Base-by-base conservation (phyloP, 2,888 invertebrate species). In the Clitarchus hookeri region DNA sequence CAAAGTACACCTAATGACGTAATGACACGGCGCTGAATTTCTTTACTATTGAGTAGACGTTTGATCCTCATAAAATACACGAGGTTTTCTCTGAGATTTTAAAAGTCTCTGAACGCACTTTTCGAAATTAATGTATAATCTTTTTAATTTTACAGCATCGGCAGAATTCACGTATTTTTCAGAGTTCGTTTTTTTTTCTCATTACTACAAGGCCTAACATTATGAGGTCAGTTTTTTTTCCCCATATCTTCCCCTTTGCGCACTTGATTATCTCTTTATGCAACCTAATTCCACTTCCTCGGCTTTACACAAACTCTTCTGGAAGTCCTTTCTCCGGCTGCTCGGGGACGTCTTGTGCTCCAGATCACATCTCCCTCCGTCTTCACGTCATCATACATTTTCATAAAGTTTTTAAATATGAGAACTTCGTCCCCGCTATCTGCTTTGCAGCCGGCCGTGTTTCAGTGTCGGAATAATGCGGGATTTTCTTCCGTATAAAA, bases 361-460 rank as follows among this genome's bases (percentile, higher is more conserved):
- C 65, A n/a, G 65, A 65, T 65, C 19, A 65, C 8, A 65, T 65
- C 65, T 65, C 65, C 19, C 6, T 16, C 48, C 16, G 48, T 48
- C 65, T 65, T 65, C n/a, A 6, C 65, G n/a, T 65, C 65, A 9
- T 23, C 65, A 23, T 65, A 65, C 3, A 65, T 65, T 65, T 23
- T 65, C 65, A 65, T 65, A 65, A 65, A 65, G 65, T 65, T 65
- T 65, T n/a, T n/a, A n/a, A n/a, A 65, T 65, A n/a, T n/a, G 23
- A 23, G 65, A 65, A 11, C 65, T 19, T n/a, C 65, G 8, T 65
- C 19, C 65, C n/a, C 8, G n/a, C 65, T 65, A n/a, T 65, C 65
- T 65, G n/a, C 65, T 1, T 16, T n/a, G 65, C 11, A 65, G 16
- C 65, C 8, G n/a, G n/a, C 65, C n/a, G n/a, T 19, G 65, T n/a